Conservation (phyloP, 2,797 vertebrate genomes). For the Rousettus madagascariensis region DNA sequence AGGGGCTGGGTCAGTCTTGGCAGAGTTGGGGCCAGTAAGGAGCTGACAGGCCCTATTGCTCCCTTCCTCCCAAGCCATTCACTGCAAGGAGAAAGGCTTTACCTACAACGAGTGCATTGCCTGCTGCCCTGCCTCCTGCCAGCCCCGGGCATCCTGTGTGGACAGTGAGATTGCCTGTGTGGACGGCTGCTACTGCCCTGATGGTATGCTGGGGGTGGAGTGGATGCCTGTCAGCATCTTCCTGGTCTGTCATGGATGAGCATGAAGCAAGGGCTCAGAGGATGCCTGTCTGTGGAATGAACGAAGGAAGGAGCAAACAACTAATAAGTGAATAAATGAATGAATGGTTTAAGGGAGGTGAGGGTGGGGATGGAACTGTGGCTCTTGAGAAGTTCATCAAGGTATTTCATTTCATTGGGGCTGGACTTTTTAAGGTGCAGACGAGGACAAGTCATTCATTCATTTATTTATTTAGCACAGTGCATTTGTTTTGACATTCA, state of each 20-base stretch:
- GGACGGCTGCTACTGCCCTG: constrained; percentile 96
- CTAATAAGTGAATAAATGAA: neutral
- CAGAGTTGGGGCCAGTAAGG: neutral
- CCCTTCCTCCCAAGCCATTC: constrained; percentile 81
- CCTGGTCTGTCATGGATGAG: neutral
- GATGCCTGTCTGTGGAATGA: neutral
- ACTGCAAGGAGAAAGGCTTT: constrained; percentile 87
- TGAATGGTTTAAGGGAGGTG: neutral
- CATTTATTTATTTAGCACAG: neutral
- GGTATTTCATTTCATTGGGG: neutral
- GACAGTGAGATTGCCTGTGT: constrained; percentile 95
- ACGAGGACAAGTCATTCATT: neutral
- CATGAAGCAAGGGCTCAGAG: neutral
- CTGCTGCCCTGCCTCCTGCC: constrained; percentile 94
- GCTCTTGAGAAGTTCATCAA: neutral
- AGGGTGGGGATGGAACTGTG: neutral
- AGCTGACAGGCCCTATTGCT: neutral
- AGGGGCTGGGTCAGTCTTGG: neutral
- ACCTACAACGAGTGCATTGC: constrained; percentile 92
- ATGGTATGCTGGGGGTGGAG: constrained; percentile 83
- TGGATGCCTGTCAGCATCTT: neutral
- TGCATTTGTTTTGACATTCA: neutral
- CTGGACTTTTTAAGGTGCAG: neutral
- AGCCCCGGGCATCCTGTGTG: constrained; percentile 88
- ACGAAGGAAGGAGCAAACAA: neutral